Evolutionary conservation across 2,888 invertebrate genomes (phyloP).

Genomic region (Aporophyla lueneburgensis): DNA sequence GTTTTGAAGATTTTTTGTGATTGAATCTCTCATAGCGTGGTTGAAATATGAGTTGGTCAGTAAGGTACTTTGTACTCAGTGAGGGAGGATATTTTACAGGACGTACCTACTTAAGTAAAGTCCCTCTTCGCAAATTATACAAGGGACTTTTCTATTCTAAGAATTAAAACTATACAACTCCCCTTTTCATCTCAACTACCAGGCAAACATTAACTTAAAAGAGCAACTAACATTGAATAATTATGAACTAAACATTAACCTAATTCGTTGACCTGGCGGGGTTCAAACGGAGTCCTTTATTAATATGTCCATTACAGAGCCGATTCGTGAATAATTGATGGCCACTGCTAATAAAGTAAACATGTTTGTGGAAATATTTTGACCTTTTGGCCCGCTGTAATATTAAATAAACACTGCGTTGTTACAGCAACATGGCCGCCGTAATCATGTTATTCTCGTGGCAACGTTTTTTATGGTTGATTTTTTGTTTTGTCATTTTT

Average conservation of each 20-base stretch:
- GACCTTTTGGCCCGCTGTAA: constrained; percentile 38
- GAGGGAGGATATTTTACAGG: no score
- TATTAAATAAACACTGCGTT: constrained; percentile 45
- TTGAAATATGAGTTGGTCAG: not conserved
- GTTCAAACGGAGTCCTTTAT: constrained; percentile 56
- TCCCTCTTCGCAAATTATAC: not conserved
- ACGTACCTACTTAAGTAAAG: not conserved
- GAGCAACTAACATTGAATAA: constrained; percentile 57
- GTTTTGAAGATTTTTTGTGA: not conserved
- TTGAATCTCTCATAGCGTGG: not conserved
- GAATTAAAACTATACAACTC: not conserved
- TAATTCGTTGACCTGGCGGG: constrained; percentile 58
- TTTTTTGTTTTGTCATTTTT: not conserved
- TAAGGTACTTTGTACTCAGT: not conserved
- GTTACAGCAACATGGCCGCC: constrained; percentile 3
- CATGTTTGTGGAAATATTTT: constrained; percentile 46
- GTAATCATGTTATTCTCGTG: constrained; percentile 13
- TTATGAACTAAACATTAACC: constrained; percentile 59
- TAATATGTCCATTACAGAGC: constrained; percentile 51
- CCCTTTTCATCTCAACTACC: constrained; percentile 29
- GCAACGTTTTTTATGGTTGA: not conserved
- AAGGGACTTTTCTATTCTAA: no score
- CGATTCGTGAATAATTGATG: constrained; percentile 60
- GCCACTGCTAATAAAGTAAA: constrained; percentile 47
- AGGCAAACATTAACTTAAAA: constrained; percentile 45